Percentiles rank a stretch among this genome's conserved stretches.
These are phyloP conservation scores for Philereme transversata DNA, from an alignment of 2,888 invertebrate genomes.

Conservation along the genomic window DNA sequence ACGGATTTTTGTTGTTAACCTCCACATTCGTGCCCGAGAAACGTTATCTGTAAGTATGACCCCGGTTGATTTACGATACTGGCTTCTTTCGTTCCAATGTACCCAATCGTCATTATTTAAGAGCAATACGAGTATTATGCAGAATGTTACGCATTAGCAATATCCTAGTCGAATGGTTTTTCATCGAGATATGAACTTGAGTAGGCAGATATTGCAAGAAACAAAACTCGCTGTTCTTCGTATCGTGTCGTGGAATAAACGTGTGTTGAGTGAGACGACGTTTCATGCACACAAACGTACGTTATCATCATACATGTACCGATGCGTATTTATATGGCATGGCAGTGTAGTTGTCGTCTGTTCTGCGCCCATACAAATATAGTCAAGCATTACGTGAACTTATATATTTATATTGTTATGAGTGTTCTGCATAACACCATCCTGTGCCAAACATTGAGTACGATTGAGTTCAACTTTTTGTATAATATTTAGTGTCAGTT, in stretches of 20 bases:
- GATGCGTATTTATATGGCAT: slow-evolving; percentile 24
- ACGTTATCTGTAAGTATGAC: slow-evolving; percentile 83
- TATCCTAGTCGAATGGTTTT: slow-evolving; percentile 10
- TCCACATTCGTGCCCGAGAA: slow-evolving; percentile 65
- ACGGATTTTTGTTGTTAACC: slow-evolving; percentile 80
- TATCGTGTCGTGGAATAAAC: slow-evolving; percentile 47
- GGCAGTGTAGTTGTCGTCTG: slow-evolving; percentile 28
- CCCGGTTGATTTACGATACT: slow-evolving; percentile 76
- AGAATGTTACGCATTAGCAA: slow-evolving; percentile 5
- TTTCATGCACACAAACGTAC: slow-evolving; percentile 43
- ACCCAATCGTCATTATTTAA: slow-evolving; percentile 20
- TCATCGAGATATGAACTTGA: slow-evolving; percentile 32
- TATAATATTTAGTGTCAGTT: slow-evolving; percentile 9
- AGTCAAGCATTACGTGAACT: slow-evolving; percentile 49
- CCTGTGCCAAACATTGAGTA: slow-evolving; percentile 19
- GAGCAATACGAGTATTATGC: neutral
- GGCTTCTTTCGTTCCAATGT: slow-evolving; percentile 50
- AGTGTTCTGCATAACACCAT: slow-evolving; percentile 24
- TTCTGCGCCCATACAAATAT: slow-evolving; percentile 42
- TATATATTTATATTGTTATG: slow-evolving; percentile 48
- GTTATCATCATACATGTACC: slow-evolving; percentile 43
- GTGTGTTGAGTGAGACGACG: slow-evolving; percentile 44
- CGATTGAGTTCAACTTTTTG: neutral
- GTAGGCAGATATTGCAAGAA: slow-evolving; percentile 37
- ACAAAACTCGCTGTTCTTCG: slow-evolving; percentile 45